These are phyloP conservation scores for Pteronura brasiliensis DNA, from an alignment of 2,113 vertebrate genomes.

Conservation along the genomic window DNA sequence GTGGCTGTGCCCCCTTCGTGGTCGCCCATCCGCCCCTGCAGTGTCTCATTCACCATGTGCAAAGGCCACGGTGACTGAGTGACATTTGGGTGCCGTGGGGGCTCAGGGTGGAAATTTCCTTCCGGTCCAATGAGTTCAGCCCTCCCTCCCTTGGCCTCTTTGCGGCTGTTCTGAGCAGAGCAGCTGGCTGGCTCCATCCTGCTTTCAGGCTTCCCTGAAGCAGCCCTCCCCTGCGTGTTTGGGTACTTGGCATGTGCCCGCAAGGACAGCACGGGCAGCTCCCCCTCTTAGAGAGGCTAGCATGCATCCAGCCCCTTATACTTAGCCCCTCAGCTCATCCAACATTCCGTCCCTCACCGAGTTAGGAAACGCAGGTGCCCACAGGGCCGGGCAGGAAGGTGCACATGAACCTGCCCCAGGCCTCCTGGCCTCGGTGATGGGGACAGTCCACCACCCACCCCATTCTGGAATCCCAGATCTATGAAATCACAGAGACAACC, in stretches of 20 bases:
- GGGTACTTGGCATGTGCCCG: neutral
- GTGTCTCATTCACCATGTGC: neutral
- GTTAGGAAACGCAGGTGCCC: neutral
- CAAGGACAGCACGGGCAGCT: neutral
- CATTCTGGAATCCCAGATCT: neutral
- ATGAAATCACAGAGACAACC: neutral
- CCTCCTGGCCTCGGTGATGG: neutral
- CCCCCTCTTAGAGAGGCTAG: neutral
- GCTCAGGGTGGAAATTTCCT: conserved; percentile 43
- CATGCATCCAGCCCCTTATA: neutral
- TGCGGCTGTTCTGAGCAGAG: neutral
- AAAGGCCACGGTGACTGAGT: conserved; percentile 39
- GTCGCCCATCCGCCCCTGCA: neutral
- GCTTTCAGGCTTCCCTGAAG: neutral
- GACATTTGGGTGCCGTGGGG: conserved; percentile 41
- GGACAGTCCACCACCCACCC: neutral
- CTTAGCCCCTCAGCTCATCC: neutral
- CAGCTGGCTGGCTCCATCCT: neutral
- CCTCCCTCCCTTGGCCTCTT: neutral
- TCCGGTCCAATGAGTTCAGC: neutral
- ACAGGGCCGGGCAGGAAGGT: rapidly evolving
- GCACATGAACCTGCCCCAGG: neutral
- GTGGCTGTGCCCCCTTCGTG: neutral
- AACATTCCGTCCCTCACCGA: neutral
- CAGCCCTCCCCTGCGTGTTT: rapidly evolving